These are phyloP conservation scores for Dugesia japonica DNA, from an alignment of 2,888 invertebrate species.

Conservation along the genomic window DNA sequence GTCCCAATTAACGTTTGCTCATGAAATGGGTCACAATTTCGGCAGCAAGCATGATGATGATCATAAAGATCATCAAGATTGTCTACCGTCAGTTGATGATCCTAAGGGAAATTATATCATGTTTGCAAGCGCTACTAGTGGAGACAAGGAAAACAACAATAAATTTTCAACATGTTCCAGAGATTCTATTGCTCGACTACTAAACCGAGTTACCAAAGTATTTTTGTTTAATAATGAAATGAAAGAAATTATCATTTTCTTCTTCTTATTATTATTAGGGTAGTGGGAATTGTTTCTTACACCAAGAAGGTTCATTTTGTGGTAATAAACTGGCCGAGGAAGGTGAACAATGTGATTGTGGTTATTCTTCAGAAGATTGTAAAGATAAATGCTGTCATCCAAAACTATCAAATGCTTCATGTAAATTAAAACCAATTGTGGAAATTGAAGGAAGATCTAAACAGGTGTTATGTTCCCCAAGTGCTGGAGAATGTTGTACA, in stretches of 20 bases:
- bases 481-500: constrained; percentile 35
- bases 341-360: constrained; percentile 95
- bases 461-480: constrained; percentile 37
- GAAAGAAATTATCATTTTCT: background rate
- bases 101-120: constrained; percentile 90
- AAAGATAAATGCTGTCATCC: constrained; percentile 60
- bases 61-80: background rate
- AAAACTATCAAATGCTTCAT: constrained; percentile 26
- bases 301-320: constrained; percentile 85
- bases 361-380: constrained; percentile 80
- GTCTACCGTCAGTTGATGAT: constrained; percentile 55
- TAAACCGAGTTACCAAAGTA: constrained; percentile 65
- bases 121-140: constrained; percentile 88
- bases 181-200: constrained; percentile 78
- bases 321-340: constrained; percentile 95
- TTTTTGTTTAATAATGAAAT: background rate
- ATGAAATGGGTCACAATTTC: constrained; percentile 97
- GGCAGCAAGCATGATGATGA: constrained; percentile 53
- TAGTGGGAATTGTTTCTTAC: constrained; percentile 49
- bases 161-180: constrained; percentile 85
- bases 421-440: constrained; percentile 25
- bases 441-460: constrained; percentile 26
- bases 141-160: constrained; percentile 89
- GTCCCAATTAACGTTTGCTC: constrained; percentile 85
- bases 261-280: constrained; percentile 17